These are phyloP conservation scores for Torymus texanus DNA, from an alignment of 2,888 invertebrate species.

Conservation along the genomic window DNA sequence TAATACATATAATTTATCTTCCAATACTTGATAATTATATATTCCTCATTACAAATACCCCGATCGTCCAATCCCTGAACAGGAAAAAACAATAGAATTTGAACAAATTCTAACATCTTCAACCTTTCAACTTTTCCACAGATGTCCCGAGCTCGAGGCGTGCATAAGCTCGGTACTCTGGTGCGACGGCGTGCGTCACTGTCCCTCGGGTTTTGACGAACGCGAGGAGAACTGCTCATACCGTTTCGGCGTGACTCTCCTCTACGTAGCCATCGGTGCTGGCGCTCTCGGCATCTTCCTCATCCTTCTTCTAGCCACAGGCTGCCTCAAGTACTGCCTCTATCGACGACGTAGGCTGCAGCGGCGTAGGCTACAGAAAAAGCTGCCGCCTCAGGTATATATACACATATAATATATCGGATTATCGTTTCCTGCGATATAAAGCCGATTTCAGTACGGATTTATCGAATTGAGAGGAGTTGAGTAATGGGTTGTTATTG, in stretches of 20 bases:
- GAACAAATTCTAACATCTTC: too few relatives aligned
- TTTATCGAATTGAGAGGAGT: too few relatives aligned
- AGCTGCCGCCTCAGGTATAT: slow-evolving; percentile 59
- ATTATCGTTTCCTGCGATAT: too few relatives aligned
- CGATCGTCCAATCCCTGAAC: too few relatives aligned
- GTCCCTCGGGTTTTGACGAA: slow-evolving; percentile 89
- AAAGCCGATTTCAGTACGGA: too few relatives aligned
- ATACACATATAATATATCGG: too few relatives aligned
- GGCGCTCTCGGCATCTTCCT: slow-evolving; percentile 80
- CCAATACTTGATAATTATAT: too few relatives aligned
- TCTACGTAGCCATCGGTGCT: slow-evolving; percentile 82
- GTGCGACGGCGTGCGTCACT: slow-evolving; percentile 88
- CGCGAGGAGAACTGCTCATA: slow-evolving; percentile 86
- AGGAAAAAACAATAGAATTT: too few relatives aligned
- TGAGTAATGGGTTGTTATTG: too few relatives aligned
- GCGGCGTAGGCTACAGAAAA: slow-evolving; percentile 73
- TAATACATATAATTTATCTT: too few relatives aligned
- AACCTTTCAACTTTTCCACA: slow-evolving; percentile 63
- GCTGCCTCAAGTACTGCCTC: slow-evolving; percentile 78
- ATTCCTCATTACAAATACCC: too few relatives aligned
- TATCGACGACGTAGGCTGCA: slow-evolving; percentile 76
- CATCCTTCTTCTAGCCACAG: slow-evolving; percentile 79
- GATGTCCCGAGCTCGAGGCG: slow-evolving; percentile 88
- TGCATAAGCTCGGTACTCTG: slow-evolving; percentile 87
- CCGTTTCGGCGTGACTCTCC: slow-evolving; percentile 81